Conservation (phyloP, 1,140 invertebrate genomes). For the Centruroides sculpturatus region DNA sequence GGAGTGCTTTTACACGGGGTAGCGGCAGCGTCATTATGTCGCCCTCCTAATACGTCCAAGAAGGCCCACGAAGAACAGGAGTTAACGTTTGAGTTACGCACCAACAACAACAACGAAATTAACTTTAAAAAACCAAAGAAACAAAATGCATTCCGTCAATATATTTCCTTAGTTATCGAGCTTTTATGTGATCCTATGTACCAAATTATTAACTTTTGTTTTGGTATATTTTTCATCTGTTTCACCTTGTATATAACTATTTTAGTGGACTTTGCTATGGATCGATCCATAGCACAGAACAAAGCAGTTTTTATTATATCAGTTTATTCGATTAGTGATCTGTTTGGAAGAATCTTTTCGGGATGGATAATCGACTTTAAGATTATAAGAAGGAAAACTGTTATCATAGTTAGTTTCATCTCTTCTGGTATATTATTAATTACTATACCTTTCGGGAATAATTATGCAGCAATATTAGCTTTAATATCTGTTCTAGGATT, state of each 20-base stretch:
- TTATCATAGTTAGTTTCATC: conserved; percentile 5
- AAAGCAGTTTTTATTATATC: no score
- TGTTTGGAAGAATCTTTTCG: conserved; percentile 7
- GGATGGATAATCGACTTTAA: conserved; percentile 13
- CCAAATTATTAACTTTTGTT: no score
- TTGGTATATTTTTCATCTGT: no score
- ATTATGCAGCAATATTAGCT: background rate
- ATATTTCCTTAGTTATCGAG: no score
- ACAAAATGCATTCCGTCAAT: no score
- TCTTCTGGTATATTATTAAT: conserved; percentile 5
- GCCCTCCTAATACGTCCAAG: conserved; percentile 31
- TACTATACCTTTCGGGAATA: conserved; percentile 1
- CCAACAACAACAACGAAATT: no score
- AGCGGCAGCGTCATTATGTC: conserved; percentile 56
- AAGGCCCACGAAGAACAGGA: background rate
- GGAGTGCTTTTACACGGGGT: conserved; percentile 66
- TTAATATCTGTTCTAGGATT: conserved; percentile 2
- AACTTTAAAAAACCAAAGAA: no score
- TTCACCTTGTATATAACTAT: no score
- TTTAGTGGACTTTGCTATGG: no score
- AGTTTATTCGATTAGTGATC: no score
- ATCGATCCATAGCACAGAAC: no score
- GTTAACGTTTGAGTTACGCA: background rate
- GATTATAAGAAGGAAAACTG: background rate
- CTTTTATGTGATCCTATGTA: no score